These are phyloP conservation scores for Nomada fucata DNA, from an alignment of 2,888 invertebrate genomes.

Conservation along the genomic window DNA sequence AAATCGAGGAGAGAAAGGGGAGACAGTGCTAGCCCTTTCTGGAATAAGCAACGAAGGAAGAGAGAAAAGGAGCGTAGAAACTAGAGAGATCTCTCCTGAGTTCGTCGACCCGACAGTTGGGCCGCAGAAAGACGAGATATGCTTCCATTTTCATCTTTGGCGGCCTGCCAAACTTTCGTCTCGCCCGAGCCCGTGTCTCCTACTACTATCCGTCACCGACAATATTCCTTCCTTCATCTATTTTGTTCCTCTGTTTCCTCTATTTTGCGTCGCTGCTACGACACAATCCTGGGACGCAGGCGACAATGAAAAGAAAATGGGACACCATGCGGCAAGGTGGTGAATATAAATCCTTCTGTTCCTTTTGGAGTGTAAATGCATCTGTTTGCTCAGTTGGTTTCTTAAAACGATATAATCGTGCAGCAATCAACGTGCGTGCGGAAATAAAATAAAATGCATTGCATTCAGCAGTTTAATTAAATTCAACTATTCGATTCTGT, in stretches of 20 bases:
- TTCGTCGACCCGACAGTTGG: constrained; percentile 78
- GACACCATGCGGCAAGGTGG: no score
- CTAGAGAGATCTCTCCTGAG: constrained; percentile 64
- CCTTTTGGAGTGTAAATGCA: no score
- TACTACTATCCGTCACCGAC: constrained; percentile 55
- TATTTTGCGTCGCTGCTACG: not conserved
- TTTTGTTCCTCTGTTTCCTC: not conserved
- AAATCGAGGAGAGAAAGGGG: constrained; percentile 48
- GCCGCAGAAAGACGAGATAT: constrained; percentile 80
- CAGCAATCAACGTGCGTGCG: no score
- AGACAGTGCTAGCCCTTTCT: constrained; percentile 24
- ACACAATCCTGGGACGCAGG: constrained; percentile 1
- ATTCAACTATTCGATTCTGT: no score
- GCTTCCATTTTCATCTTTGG: constrained; percentile 83
- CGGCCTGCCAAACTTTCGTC: constrained; percentile 77
- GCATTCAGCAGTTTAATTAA: no score
- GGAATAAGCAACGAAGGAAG: constrained; percentile 21
- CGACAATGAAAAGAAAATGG: constrained; percentile 20
- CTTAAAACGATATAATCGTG: no score
- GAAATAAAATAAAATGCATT: no score
- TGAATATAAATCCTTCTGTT: not conserved
- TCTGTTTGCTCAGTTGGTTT: no score
- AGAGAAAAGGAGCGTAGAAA: constrained; percentile 50
- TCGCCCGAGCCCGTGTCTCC: constrained; percentile 59
- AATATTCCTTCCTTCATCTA: constrained; percentile 25